Base-by-base conservation (phyloP, 2,797 vertebrate genomes). In the Catostomus latipinnis region DNA sequence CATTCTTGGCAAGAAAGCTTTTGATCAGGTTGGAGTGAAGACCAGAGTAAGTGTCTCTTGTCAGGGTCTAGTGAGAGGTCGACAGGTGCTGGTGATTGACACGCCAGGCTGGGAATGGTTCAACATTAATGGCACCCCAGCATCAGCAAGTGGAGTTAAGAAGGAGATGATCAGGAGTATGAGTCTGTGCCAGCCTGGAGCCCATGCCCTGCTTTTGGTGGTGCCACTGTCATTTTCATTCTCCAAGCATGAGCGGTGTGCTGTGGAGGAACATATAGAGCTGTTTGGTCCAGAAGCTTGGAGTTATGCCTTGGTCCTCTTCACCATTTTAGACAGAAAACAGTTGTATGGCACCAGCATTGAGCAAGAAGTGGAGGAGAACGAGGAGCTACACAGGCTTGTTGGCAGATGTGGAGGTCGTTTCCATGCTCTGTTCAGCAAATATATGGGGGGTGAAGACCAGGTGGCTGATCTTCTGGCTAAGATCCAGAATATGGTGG, bases 81-180 rank as follows among this genome's bases (percentile, higher is more conserved):
- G 11, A 50, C 77, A n/a, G 12, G 43, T 86, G 11, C 62, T 75
- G 11, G 70, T 86, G 68, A 83, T 83, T 57, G 86, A 85, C 78
- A 86, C 82, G 2, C 86, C 85, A 22, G 82, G 86, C n/a, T 86
- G 83, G 86, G 86, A 86, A 46, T 84, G 85, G 85, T 86, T 85
- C 67, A 78, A 82, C 7, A 4, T 65, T 34, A 58, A 10, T 8
- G 74, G 84, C 9, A 52, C 74, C 49, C 74, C 63, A 5, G 58
- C 72, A 45, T 84, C 78, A 13, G 52, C 63, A 0, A 8, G 7
- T 3, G 0, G 50, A 3, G 61, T 81, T 22, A 74, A 45, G 34
- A 80, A 70, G 18, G 82, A 88, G 62, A 84, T 86, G 5, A 9
- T 84, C 34, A 46, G 48, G 1, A 71, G 81, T 73, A 84, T 82